Evolutionary conservation across 2,888 invertebrate genomes (phyloP), one percentile per base, ranked within the genome.

Genomic region (Thalpophila matura): DNA sequence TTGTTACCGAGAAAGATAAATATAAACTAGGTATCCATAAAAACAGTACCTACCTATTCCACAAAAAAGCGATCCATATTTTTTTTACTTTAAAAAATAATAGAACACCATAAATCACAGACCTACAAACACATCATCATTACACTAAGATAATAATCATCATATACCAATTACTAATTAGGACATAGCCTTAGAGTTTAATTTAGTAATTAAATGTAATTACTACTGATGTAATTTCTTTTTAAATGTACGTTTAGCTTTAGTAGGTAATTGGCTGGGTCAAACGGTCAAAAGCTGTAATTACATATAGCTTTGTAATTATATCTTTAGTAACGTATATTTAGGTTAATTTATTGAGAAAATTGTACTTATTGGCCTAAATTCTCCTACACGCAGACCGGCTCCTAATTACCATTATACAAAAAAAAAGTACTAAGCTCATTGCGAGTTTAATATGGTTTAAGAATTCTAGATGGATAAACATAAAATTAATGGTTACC

Each of bases 91-190:
- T 29, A 49, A 26, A 24, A 33, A 37, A 49, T 31, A 38, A 46
- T 37, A 50, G 20, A 7, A 26, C 24, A 3, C 24, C 20, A 60
- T 65, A 65, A 61, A 56, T 61, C 64, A 14, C n/a, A n/a, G 18
- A 61, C 51, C 3, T 10, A 16, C 26, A 62, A 58, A 37, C 14
- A 29, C 33, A 42, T 42, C 33, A n/a, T 29, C 10, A 61, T 55
- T 33, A 62, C n/a, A 46, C 33, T 14, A 3, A 42, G 46, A 73
- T 66, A 56, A 71, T 62, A 24, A 64, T 40, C 27, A 47, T 33
- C n/a, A n/a, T n/a, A n/a, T n/a, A n/a, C n/a, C n/a, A n/a, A n/a
- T 51, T 47, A 58, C 58, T 58, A 77, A 78, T 68, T 66, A 55
- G 51, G 7, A 47, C 4, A 18, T 37, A 31, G 42, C 14, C n/a